Evolutionary conservation across 2,797 vertebrate genomes (phyloP), one percentile per base, ranked within the genome.

Genomic region (Sebastes matsubarae): DNA sequence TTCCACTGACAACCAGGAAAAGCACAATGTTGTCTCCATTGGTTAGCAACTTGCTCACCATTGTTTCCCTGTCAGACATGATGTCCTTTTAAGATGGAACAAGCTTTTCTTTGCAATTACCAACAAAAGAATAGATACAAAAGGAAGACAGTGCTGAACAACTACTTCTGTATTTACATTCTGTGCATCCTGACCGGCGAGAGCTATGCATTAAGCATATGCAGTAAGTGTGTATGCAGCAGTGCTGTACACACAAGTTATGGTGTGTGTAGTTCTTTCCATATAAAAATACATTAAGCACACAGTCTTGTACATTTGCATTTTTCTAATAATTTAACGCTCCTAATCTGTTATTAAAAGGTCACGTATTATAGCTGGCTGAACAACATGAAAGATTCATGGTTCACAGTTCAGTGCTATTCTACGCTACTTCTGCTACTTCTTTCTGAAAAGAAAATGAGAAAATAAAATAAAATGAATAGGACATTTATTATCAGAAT

Each of bases 331-430:
- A 57, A 29, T 69, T 61, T 16, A 50, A 57, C 50, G 22, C 70
- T 60, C 9, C 54, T 73, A 67, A 83, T 87, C 12, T 84, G 24
- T 46, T 69, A 64, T 78, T 79, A 79, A 58, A 61, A 74, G 61
- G 52, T 73, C 66, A 67, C 10, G 24, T 77, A 34, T 74, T 25
- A 72, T 22, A 63, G 61, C 29, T 72, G 69, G 24, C 36, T 65
- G n/a, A 72, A 68, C 24, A 70, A 50, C 18, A 20, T 70, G 25
- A 88, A 78, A 69, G n/a, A 65, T 5, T 83, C n/a, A 58, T 29
- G 14, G 24, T 68, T 75, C 61, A 68, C 32, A 65, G 71, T 72
- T 78, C 18, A 77, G 20, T 70, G 64, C 46, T 8, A 52, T 52
- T n/a, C 18, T n/a, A 52, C 8, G 18, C 46, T 52, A 9, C 46